Conservation (phyloP, 1,140 invertebrate genomes). For the Lepidurus packardi region DNA sequence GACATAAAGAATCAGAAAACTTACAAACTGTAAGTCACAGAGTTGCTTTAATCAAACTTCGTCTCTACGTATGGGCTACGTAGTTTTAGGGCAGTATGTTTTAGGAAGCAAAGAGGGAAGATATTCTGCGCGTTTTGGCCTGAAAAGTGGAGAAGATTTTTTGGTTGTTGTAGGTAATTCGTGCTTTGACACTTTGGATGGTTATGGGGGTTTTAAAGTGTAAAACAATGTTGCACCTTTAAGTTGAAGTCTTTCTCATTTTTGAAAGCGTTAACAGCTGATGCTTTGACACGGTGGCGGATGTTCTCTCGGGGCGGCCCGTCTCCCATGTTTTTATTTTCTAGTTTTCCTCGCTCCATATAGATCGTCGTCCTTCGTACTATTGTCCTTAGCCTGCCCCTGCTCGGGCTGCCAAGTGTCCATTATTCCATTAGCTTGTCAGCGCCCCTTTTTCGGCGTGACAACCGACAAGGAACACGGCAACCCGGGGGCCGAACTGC, state of each 20-base stretch:
- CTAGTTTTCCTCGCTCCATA: background rate
- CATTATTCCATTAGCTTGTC: slow-evolving; percentile 22
- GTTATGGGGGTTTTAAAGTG: background rate
- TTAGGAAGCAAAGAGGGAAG: no score
- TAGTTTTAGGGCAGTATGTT: no score
- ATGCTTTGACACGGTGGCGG: slow-evolving; percentile 17
- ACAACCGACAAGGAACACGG: slow-evolving; percentile 11
- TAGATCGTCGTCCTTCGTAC: background rate
- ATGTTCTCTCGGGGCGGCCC: slow-evolving; percentile 6
- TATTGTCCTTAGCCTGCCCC: slow-evolving; percentile 14
- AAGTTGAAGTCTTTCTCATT: background rate
- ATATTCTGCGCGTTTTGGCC: no score
- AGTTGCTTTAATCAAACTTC: no score
- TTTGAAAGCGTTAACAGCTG: slow-evolving; percentile 15
- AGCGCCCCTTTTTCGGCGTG: slow-evolving; percentile 20
- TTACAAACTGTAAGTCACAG: no score
- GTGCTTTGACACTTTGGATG: no score
- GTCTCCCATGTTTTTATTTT: background rate
- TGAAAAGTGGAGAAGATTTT: no score
- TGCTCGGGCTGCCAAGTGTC: slow-evolving; percentile 10
- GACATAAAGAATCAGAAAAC: no score
- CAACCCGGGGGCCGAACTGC: slow-evolving; percentile 11
- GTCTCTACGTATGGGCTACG: no score
- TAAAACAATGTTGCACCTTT: slow-evolving; percentile 3
- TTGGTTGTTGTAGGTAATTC: no score